Evolutionary conservation across 2,797 vertebrate genomes (phyloP).

Genomic region (Scyliorhinus canicula): DNA sequence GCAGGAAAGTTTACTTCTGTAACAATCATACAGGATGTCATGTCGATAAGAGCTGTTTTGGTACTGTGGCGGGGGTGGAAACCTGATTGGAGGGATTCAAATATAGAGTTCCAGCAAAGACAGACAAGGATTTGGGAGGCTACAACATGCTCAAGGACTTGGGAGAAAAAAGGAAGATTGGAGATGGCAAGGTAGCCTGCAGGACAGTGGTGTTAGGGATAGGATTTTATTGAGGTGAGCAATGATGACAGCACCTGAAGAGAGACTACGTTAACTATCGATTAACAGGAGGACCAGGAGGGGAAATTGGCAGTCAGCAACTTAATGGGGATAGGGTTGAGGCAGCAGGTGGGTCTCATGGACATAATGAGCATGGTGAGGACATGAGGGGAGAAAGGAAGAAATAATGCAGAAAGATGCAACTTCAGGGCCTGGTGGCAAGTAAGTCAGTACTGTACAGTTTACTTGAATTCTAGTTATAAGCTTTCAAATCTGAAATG

Average conservation of each 20-base stretch:
- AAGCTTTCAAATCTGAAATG: neutral
- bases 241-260: neutral
- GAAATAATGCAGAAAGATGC: neutral
- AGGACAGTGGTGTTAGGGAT: neutral
- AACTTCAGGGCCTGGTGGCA: neutral
- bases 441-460: neutral
- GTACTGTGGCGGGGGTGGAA: too few species aligned
- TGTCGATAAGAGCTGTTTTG: too few species aligned
- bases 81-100: too few species aligned
- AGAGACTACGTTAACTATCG: neutral
- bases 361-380: neutral
- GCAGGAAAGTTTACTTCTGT: too few species aligned
- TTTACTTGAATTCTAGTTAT: neutral
- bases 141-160: too few species aligned
- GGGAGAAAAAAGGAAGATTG: too few species aligned
- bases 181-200: neutral
- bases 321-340: neutral
- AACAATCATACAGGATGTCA: too few species aligned
- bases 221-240: neutral
- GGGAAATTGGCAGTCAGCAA: neutral
- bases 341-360: neutral
- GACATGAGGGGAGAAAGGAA: neutral
- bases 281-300: neutral
- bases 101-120: too few species aligned
- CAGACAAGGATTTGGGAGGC: too few species aligned